phyloP scores from a whole-genome alignment of 1,140 invertebrate genomes.

The Formica exsecta region DNA sequence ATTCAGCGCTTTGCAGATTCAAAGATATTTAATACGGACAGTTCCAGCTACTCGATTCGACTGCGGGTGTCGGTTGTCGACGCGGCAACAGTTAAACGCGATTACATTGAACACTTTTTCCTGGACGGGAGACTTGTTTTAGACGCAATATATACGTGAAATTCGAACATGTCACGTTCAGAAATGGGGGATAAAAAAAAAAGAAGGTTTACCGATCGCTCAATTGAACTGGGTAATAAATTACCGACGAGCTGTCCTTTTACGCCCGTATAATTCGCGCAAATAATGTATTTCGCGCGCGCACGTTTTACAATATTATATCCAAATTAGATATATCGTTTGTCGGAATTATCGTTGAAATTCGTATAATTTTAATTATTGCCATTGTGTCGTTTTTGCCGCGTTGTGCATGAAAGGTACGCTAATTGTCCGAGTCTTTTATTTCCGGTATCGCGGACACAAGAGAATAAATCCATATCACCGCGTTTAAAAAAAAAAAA shows the following conservation, averaged over 20 bases:
- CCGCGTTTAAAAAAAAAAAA: background rate
- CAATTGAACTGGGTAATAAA: slow-evolving; percentile 4
- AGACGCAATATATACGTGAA: background rate
- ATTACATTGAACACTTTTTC: background rate
- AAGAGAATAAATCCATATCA: slow-evolving; percentile 15
- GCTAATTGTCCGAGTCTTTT: slow-evolving; percentile 40
- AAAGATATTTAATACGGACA: slow-evolving; percentile 54
- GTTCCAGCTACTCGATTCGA: slow-evolving; percentile 10
- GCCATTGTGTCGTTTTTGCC: background rate
- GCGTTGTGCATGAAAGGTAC: slow-evolving; percentile 7
- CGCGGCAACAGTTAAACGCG: background rate
- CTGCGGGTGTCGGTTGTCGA: background rate
- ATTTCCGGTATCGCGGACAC: background rate
- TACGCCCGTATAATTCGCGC: no score
- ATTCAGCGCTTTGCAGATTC: slow-evolving; percentile 48
- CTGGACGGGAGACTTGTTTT: background rate
- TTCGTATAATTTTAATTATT: slow-evolving; percentile 53
- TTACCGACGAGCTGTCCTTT: slow-evolving; percentile 5
- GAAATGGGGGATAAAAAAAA: background rate
- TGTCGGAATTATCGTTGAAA: slow-evolving; percentile 45
- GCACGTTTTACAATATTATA: slow-evolving; percentile 42
- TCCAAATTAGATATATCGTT: slow-evolving; percentile 50
- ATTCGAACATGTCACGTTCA: background rate
- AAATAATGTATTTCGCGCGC: no score
- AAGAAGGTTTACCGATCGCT: background rate